Evolutionary conservation across 2,888 invertebrate species (phyloP), one percentile per base, ranked within the genome.

Genomic region (Congeria kusceri): DNA sequence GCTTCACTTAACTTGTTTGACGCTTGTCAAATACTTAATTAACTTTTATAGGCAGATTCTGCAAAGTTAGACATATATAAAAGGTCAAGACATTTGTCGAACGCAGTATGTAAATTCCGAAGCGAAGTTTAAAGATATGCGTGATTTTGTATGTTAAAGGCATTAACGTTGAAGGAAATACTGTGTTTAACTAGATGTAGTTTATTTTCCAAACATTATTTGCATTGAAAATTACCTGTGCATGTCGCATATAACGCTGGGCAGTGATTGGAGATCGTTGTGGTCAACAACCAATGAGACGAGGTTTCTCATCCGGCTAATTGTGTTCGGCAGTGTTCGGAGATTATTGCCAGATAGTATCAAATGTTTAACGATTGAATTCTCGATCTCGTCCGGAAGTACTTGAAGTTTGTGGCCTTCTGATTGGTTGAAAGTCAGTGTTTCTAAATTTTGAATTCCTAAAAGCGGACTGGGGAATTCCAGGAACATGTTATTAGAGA

Each of bases 401-500:
- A 75, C 73, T 0, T 84, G 85, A n/a, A 92, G 82, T 65, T 87
- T 88, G 25, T 77, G 83, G 9, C 92, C 92, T 39, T 87, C 72
- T 49, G 72, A 73, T 77, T 92, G 92, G 76, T 89, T 87, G 82
- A 92, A 91, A 25, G 78, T 80, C 23, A 92, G 73, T 28, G 86
- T 86, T 20, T 86, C 86, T 25, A 92, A 80, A 61, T 86, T 86
- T 56, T 90, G 91, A 5, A 92, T 86, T 20, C 86, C 73, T 61
- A 89, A 88, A 4, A 91, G 87, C 13, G 87, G 79, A 58, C 85
- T 87, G 3, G 92, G 92, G 77, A 92, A 92, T 70, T 89, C 90
- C 25, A 86, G 75, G 72, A 92, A 92, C 46, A 85, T 68, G 72
- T 92, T 92, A 64, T 92, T 83, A 5, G 91, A 92, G n/a, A 92